Base-by-base conservation (phyloP, 2,888 invertebrate genomes). In the Lasioglossum morio region DNA sequence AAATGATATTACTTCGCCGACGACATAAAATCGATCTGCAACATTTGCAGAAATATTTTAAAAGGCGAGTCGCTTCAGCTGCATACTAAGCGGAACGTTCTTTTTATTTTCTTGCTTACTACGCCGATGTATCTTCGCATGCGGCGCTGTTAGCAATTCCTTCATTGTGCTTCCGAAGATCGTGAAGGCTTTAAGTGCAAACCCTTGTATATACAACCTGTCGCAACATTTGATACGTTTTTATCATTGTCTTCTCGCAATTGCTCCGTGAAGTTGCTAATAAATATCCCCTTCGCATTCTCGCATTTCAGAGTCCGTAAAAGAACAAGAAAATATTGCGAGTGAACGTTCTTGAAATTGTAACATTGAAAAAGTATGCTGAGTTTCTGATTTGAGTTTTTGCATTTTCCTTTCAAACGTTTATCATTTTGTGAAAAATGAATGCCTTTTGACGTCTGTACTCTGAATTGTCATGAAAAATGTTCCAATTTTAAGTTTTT, bases 11-110 rank as follows among this genome's bases (percentile, higher is more conserved):
- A 27, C 60, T 7, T 14, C 27, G 60, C 27, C 16, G 60, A 60
- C 1, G 60, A 16, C 60, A 27, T 60, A 60, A 60, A 27, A 60
- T 60, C 60, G 60, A 60, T 60, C 27, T 30, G 60, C 60, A 60
- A 60, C 60, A 60, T 60, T 60, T 60, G 60, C 60, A 60, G 60
- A 60, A 60, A 60, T 60, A 60, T 60, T 60, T 60, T 60, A 60
- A 60, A 60, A 60, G 60, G 27, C 27, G 27, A 16, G 27, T 2
- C 60, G 60, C 69, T 77, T 30, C 43, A 1, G 48, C 14, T 34
- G 74, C 40, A 79, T 43, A 69, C 34, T 48, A 40, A 46, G 76
- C 63, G 43, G 34, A 66, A 46, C 63, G 30, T 14, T 23, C 23
- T 53, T 53, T 53, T 43, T 63, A 37, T n/a, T 60, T 12, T 60